Evolutionary conservation across 2,113 vertebrate species (phyloP), one percentile per base, ranked within the genome.

Genomic region (Anthoscopus minutus): DNA sequence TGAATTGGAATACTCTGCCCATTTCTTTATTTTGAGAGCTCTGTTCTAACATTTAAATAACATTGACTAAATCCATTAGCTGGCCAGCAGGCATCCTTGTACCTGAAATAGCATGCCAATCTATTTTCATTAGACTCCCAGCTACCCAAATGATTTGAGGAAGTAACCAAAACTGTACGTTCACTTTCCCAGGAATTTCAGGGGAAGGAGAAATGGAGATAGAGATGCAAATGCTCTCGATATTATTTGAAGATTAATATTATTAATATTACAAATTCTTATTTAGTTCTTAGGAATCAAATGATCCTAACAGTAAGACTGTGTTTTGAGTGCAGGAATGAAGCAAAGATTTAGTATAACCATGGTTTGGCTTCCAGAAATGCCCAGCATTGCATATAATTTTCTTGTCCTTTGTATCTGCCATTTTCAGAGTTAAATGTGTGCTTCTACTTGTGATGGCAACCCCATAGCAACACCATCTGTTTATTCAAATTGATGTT

Each of bases 391-490:
- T 57, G 42, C 13, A 4, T 74, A 27, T 15, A 0, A 24, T 60
- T 86, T 88, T 84, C 65, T 67, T 91, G 35, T 79, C 61, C 31
- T 71, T 88, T 77, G 11, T 64, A 21, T 74, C 72, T 91, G 50
- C 62, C 24, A 35, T 82, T 93, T 95, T 86, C 58, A 77, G 70
- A 93, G 47, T 85, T 54, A 77, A 86, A 81, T 38, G 27, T 70
- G 35, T 66, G 56, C 54, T 94, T 82, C 53, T 88, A 5, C 64
- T 92, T 66, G 53, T 76, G 82, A 81, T 86, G 83, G 72, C 70
- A 91, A 86, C 86, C 76, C 81, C 86, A 67, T 54, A 89, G 76
- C 92, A 96, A 92, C 72, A 88, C 73, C 67, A 93, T 89, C 91
- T 93, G 56, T 88, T 92, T 83, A 81, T 92, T 92, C 78, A 92